Base-by-base conservation (phyloP, 2,888 invertebrate genomes). In the Spilosoma lubricipeda region DNA sequence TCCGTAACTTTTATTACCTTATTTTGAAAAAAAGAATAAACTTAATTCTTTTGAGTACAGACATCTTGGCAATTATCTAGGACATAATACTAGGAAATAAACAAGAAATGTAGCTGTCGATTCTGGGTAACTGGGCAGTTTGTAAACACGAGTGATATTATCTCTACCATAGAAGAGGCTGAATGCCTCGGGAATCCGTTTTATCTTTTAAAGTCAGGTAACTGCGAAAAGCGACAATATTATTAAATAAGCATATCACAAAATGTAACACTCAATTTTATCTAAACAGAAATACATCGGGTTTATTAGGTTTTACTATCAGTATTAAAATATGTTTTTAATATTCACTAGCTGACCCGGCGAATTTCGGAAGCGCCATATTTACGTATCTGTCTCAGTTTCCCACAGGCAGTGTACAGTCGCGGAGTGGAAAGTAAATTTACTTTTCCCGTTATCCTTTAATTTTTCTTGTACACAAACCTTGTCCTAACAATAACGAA, bases 121-220 rank as follows among this genome's bases (percentile, higher is more conserved):
- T 90, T 90, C 88, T 77, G n/a, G 77, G 88, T 87, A 90, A 66
- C 70, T 71, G 75, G 82, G 80, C 79, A 82, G 86, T 91, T 85
- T 84, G 84, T 88, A 73, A 78, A 82, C 79, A 73, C 77, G 64
- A 77, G 73, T 78, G 89, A 91, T 90, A 82, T 52, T 79, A 91
- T 90, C 87, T 85, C 64, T 76, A 75, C 78, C 76, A 80, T 78
- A 79, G 78, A 82, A 75, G 74, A 76, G 30, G 79, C 78, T 77
- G 81, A 75, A 73, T 74, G 74, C 73, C 78, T 68, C 71, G 71
- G 69, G 79, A 70, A 74, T 73, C 27, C 71, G 66, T 77, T 84
- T 69, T 87, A 85, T 84, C 83, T 75, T 79, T 81, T 76, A 80
- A 48, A 77, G 74, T 8, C 70, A 77, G 72, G 77, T 80, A 83